Evolutionary conservation across 2,888 invertebrate genomes (phyloP).

Genomic region (Drosophila seclusa): DNA sequence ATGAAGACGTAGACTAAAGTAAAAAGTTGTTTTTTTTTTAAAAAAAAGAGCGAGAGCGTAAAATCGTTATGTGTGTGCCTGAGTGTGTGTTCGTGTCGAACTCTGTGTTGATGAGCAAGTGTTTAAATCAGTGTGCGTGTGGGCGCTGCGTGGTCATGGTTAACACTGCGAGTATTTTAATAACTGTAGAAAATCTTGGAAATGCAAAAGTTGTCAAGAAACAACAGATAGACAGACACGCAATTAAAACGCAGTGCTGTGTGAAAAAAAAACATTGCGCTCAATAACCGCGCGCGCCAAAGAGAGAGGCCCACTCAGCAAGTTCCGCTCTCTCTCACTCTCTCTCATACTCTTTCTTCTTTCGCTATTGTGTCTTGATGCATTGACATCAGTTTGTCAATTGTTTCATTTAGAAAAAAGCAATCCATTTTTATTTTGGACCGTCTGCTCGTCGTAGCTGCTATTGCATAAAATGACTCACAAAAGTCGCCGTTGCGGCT

Average conservation of each 20-base stretch:
- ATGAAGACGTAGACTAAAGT: conserved; percentile 51
- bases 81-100: conserved; percentile 37
- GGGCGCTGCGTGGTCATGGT: conserved; percentile 64
- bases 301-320: neutral
- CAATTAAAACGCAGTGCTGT: conserved; percentile 58
- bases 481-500: conserved; percentile 48
- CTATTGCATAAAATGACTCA: conserved; percentile 77
- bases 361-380: conserved; percentile 43
- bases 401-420: conserved; percentile 38
- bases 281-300: conserved; percentile 14
- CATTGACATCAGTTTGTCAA: conserved; percentile 55
- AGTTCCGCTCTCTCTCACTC: conserved; percentile 12
- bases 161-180: conserved; percentile 57
- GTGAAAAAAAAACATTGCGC: conserved; percentile 49
- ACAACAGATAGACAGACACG: conserved; percentile 35
- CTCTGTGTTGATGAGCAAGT: conserved; percentile 39
- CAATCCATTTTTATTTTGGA: conserved; percentile 51
- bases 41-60: conserved; percentile 64
- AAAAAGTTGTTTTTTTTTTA: conserved; percentile 49
- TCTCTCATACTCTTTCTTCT: conserved; percentile 11
- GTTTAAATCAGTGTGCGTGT: conserved; percentile 26
- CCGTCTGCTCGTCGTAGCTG: conserved; percentile 8
- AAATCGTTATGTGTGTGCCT: conserved; percentile 24
- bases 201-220: conserved; percentile 67
- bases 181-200: conserved; percentile 65